Percentiles rank a stretch among this genome's conserved stretches.
These are phyloP conservation scores for Julus scanicus DNA, from an alignment of 2,888 invertebrate species.

Conservation along the genomic window DNA sequence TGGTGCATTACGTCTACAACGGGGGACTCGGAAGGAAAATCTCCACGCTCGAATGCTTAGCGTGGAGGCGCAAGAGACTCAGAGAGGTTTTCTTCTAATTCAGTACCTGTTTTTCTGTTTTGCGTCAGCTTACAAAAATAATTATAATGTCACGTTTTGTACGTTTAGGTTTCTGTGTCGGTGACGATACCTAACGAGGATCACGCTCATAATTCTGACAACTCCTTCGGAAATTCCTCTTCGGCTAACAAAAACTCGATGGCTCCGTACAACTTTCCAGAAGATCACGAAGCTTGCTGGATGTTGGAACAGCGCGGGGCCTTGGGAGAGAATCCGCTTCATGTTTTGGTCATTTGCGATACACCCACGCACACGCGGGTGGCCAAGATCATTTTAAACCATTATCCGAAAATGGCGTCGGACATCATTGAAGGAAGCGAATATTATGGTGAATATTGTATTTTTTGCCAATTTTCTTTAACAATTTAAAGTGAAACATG, in stretches of 20 bases:
- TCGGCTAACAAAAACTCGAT: background rate
- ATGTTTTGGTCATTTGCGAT: constrained; percentile 94
- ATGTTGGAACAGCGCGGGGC: constrained; percentile 96
- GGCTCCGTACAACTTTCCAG: constrained; percentile 60
- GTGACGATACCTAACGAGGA: background rate
- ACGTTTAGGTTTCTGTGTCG: constrained; percentile 20
- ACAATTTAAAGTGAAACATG: too few relatives aligned
- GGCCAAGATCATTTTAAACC: constrained; percentile 87
- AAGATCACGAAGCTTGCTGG: constrained; percentile 95
- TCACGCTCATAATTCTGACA: background rate
- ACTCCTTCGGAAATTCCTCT: background rate
- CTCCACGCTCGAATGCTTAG: constrained; percentile 85
- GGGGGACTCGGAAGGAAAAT: constrained; percentile 86
- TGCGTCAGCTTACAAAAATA: background rate
- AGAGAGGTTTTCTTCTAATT: constrained; percentile 51
- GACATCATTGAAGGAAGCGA: constrained; percentile 98
- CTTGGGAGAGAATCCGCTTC: constrained; percentile 92
- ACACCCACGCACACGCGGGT: constrained; percentile 83
- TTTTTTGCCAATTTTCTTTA: constrained; percentile 44
- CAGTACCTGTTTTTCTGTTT: background rate
- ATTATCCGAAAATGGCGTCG: constrained; percentile 88
- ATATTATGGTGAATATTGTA: constrained; percentile 78
- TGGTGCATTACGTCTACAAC: constrained; percentile 87
- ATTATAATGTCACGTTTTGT: background rate
- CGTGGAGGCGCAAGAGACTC: constrained; percentile 71